Evolutionary conservation across 2,113 vertebrate genomes (phyloP).

Genomic region (Sylvia atricapilla): DNA sequence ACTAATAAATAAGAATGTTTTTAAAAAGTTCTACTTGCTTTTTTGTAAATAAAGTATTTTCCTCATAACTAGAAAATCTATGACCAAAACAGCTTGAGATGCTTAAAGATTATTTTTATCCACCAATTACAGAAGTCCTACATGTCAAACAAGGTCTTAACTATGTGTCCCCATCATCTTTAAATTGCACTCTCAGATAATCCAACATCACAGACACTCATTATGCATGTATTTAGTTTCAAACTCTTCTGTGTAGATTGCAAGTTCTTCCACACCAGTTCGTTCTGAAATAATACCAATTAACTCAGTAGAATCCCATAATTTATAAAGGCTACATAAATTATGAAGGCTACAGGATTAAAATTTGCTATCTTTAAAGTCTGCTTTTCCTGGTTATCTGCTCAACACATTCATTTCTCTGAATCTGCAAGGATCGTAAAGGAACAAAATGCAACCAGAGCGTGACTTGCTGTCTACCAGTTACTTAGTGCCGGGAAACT

Average conservation of each 20-base stretch:
- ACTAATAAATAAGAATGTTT: not conserved
- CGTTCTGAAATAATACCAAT: not conserved
- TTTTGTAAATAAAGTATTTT: not conserved
- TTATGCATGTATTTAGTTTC: not conserved
- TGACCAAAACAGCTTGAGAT: not conserved
- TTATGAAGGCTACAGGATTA: not conserved
- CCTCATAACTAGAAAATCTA: not conserved
- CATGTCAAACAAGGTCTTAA: not conserved
- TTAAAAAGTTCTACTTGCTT: not conserved
- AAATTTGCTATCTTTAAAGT: not conserved
- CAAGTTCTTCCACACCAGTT: not conserved
- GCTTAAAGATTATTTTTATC: not conserved
- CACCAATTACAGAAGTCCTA: not conserved
- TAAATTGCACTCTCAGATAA: not conserved
- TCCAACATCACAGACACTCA: not conserved
- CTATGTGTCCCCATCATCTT: not conserved
- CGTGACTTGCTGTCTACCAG: not conserved
- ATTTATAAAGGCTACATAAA: not conserved
- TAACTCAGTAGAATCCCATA: not conserved
- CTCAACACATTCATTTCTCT: not conserved
- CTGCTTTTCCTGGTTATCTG: not conserved
- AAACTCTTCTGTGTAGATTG: not conserved
- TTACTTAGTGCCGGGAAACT: not conserved
- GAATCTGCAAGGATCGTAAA: not conserved
- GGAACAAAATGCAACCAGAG: not conserved